Base-by-base conservation (phyloP, 2,797 vertebrate species). In the Decapterus maruadsi region DNA sequence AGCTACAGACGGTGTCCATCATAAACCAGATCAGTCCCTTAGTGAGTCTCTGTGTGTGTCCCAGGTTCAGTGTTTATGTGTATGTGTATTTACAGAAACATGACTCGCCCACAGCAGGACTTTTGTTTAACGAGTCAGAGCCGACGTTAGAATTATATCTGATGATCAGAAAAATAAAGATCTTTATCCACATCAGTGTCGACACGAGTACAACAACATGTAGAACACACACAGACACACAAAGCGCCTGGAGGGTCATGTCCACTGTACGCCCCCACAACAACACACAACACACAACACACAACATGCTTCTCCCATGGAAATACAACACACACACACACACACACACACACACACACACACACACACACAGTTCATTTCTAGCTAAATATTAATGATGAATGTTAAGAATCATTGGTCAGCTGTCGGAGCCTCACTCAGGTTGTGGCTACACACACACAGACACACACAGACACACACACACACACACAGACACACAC, bases 311-410 rank as follows among this genome's bases (percentile, higher is more conserved):
- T 5, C 31, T 5, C 31, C 2, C 50, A 34, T 66, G 12, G 57
- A 19, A 43, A 22, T 55, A 20, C 38, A 22, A 13, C 50, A 5
- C 55, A 2, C 50, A 8, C 60, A 59, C 53, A 58, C 34, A 53
- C 26, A 46, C 5, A 59, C 4, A 63, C 56, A 68, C 56, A 74
- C 51, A 68, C 7, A 65, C 50, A 45, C 22, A 31, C 48, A 29
- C 43, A 75, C 55, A 79, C 38, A 65, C 42, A 38, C 17, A 42
- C 36, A 17, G 14, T 61, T 69, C 53, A 64, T 22, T 48, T 73
- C 50, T 11, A 48, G 20, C 59, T 58, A 61, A 79, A 77, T 64
- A 71, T 77, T 36, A 62, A 84, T 68, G 48, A 83, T 72, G 17
- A 76, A 81, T 76, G 72, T 64, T 45, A 53, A 76, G 46, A 78